Percentiles rank a stretch among this genome's conserved stretches.
Evolutionary conservation across 2,113 vertebrate genomes (phyloP).

Genomic region (Pipa parva): DNA sequence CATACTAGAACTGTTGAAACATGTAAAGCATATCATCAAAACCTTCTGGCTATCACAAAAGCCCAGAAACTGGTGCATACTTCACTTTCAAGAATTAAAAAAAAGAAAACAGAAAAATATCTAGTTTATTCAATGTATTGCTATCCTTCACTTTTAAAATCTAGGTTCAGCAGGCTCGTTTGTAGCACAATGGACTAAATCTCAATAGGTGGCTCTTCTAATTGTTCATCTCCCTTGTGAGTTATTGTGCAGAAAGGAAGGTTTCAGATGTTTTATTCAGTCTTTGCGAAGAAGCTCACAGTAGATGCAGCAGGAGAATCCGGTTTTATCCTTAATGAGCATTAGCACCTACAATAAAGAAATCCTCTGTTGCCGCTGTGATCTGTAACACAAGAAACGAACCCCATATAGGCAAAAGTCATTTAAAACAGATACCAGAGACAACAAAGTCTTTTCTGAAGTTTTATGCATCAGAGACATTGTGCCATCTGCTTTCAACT

Average conservation of each 20-base stretch:
- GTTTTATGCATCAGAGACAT: slow-evolving; percentile 1
- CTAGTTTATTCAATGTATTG: slow-evolving; percentile 39
- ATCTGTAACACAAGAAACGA: slow-evolving; percentile 44
- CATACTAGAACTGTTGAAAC: slow-evolving; percentile 15
- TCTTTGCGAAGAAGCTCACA: slow-evolving; percentile 35
- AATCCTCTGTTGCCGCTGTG: slow-evolving; percentile 19
- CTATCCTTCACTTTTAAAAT: slow-evolving; percentile 38
- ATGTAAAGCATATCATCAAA: slow-evolving; percentile 37
- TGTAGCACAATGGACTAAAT: slow-evolving; percentile 37
- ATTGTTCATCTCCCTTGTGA: slow-evolving; percentile 35
- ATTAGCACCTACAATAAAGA: slow-evolving; percentile 42
- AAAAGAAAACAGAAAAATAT: slow-evolving; percentile 12
- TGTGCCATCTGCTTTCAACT: not conserved
- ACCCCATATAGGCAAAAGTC: slow-evolving; percentile 28
- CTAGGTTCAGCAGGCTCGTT: slow-evolving; percentile 34
- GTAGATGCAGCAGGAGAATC: slow-evolving; percentile 28
- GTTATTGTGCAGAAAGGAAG: slow-evolving; percentile 16
- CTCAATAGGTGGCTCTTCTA: slow-evolving; percentile 43
- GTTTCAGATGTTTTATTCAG: slow-evolving; percentile 42
- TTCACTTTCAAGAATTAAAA: not conserved
- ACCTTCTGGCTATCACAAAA: slow-evolving; percentile 34
- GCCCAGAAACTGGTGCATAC: slow-evolving; percentile 26
- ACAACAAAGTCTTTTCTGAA: slow-evolving; percentile 26
- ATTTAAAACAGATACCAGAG: slow-evolving; percentile 30
- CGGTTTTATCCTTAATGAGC: slow-evolving; percentile 38